Conservation (phyloP, 1,140 invertebrate species). For the Meloidogyne chitwoodi region DNA sequence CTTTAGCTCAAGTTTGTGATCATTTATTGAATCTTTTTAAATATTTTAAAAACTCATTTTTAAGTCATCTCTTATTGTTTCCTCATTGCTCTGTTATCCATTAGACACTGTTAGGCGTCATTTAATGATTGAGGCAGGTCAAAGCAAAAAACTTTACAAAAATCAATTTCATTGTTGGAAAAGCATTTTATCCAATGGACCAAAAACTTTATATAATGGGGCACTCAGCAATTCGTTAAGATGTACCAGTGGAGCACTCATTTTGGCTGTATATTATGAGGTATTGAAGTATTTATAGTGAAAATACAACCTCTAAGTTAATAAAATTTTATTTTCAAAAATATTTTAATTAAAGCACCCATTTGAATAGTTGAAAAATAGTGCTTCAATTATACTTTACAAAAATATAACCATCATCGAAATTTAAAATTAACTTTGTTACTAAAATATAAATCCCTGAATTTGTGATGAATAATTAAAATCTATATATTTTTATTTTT, state of each 20-base stretch:
- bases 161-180: slow-evolving; percentile 42
- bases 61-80: slow-evolving; percentile 46
- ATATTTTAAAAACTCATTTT: not conserved
- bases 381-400: no score
- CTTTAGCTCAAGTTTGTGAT: slow-evolving; percentile 45
- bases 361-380: no score
- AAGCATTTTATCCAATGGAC: slow-evolving; percentile 38
- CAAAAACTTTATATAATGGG: slow-evolving; percentile 41
- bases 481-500: no score
- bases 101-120: slow-evolving; percentile 50
- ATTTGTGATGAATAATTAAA: no score
- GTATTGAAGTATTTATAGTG: slow-evolving; percentile 39
- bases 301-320: no score
- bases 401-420: no score
- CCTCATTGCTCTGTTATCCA: slow-evolving; percentile 49
- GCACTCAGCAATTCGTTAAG: slow-evolving; percentile 50
- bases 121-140: slow-evolving; percentile 50
- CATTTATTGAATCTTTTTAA: not conserved
- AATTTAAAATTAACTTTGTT: no score
- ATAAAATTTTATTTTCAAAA: no score
- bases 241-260: slow-evolving; percentile 47
- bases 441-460: no score
- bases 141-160: slow-evolving; percentile 37
- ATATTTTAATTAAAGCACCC: no score
- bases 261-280: slow-evolving; percentile 54